A percentile compares a stretch with the other conserved stretches of the same genome.
Conservation (phyloP, 2,888 invertebrate genomes). For the Brachyptera risi region DNA sequence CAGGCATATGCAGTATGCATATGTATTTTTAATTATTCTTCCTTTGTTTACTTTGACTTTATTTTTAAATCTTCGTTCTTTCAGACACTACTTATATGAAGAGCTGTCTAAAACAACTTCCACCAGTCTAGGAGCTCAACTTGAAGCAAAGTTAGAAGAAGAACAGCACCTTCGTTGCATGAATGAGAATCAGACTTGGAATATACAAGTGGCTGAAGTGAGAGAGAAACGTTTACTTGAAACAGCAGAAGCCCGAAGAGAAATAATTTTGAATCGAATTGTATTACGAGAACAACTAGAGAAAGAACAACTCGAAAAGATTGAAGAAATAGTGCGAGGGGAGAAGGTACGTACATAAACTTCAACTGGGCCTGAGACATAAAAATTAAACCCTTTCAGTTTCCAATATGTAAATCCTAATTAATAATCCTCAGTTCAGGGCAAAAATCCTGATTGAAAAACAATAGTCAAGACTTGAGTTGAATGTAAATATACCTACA, state of each 20-base stretch:
- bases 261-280: slow-evolving; percentile 30
- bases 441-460: too few relatives aligned
- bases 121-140: background rate
- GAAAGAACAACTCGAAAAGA: slow-evolving; percentile 34
- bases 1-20: too few relatives aligned
- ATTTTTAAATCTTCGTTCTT: slow-evolving; percentile 45
- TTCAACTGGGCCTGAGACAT: too few relatives aligned
- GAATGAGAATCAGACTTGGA: slow-evolving; percentile 67
- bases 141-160: slow-evolving; percentile 45
- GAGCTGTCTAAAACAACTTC: slow-evolving; percentile 40
- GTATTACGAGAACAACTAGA: slow-evolving; percentile 34
- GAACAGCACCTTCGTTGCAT: slow-evolving; percentile 60
- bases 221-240: slow-evolving; percentile 55
- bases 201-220: slow-evolving; percentile 54
- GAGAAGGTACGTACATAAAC: slow-evolving; percentile 44
- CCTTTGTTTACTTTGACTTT: background rate
- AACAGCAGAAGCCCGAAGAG: slow-evolving; percentile 47
- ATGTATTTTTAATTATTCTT: background rate
- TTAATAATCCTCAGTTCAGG: too few relatives aligned
- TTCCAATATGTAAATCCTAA: too few relatives aligned
- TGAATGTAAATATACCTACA: too few relatives aligned
- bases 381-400: too few relatives aligned
- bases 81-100: slow-evolving; percentile 51
- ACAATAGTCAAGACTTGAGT: too few relatives aligned
- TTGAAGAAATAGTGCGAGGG: slow-evolving; percentile 46